phyloP scores from a whole-genome alignment of 2,113 vertebrate genomes.

The Chrysemys picta region DNA sequence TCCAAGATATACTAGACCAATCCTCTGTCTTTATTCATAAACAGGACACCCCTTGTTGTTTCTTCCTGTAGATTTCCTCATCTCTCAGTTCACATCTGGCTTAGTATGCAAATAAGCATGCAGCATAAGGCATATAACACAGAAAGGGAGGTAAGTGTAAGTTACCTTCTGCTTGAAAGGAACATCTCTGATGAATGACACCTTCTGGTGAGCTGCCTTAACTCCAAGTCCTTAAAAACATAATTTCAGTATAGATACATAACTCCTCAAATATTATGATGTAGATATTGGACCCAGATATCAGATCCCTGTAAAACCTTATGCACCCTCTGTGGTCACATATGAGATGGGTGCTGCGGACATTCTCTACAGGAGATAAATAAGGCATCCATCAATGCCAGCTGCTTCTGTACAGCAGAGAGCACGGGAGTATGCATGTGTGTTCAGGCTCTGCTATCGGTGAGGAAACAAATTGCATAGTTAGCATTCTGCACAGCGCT shows the following conservation, averaged over 20 bases:
- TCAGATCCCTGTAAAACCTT: not conserved
- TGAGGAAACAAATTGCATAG: not conserved
- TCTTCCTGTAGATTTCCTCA: not conserved
- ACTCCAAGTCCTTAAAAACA: not conserved
- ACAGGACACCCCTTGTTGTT: not conserved
- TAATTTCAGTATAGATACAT: not conserved
- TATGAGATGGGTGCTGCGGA: not conserved
- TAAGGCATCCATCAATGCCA: not conserved
- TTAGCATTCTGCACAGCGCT: fast-evolving
- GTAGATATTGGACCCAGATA: not conserved
- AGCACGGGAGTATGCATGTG: fast-evolving
- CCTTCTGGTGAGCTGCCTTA: no score
- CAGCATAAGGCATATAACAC: not conserved
- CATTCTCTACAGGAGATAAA: not conserved
- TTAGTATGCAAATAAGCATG: not conserved
- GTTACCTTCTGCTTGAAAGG: not conserved
- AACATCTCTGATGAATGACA: not conserved
- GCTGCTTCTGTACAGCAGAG: not conserved
- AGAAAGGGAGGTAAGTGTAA: not conserved
- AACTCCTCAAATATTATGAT: not conserved
- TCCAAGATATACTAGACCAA: not conserved
- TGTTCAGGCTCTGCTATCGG: not conserved
- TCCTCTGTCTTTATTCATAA: not conserved
- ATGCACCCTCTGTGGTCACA: not conserved
- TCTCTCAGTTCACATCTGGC: not conserved